Base-by-base conservation (phyloP, 2,888 invertebrate genomes). In the Acleris literana region DNA sequence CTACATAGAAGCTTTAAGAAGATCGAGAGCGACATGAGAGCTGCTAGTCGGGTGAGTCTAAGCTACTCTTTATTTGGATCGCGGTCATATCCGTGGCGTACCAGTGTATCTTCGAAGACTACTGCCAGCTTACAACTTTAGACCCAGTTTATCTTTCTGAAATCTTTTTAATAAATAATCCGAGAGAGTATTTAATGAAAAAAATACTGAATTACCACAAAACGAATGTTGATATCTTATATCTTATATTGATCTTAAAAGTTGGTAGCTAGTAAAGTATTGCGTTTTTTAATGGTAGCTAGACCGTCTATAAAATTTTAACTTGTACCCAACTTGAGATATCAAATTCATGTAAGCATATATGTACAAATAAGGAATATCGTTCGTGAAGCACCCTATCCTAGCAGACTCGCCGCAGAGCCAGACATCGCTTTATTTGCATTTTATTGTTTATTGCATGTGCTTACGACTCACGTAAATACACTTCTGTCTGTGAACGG, bases 1-100 rank as follows among this genome's bases (percentile, higher is more conserved):
- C 89, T 96, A 46, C 96, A 96, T 79, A 93, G 95, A 78, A 96
- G 96, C 84, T 94, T 96, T 80, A 95, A 95, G 80, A 93, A 94
- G 75, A 94, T 95, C 85, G 95, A 94, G 72, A 92, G 83, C 72
- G 92, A 92, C 63, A 92, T 92, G 92, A 84, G 93, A 73, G 87
- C 93, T 63, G 92, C 92, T 51, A 89, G 93, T 77, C 85, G 92
- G 82, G 93, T 93, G 79, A 84, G 90, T 79, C 69, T 20, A 53
- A 51, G 17, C 49, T 11, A 33, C 33, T 33, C 0, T 39, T 0
- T 13, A 3, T 39, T 39, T 0, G 39, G 13, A 39, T 33, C 39
- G 11, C 13, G 39, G 3, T 3, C 1, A 1, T 39, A 13, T 1
- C 39, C 13, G 13, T 39, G 13, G 39, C 13, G 39, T 25, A 7